Conservation (phyloP, 2,888 invertebrate genomes). For the Troilus luridus region DNA sequence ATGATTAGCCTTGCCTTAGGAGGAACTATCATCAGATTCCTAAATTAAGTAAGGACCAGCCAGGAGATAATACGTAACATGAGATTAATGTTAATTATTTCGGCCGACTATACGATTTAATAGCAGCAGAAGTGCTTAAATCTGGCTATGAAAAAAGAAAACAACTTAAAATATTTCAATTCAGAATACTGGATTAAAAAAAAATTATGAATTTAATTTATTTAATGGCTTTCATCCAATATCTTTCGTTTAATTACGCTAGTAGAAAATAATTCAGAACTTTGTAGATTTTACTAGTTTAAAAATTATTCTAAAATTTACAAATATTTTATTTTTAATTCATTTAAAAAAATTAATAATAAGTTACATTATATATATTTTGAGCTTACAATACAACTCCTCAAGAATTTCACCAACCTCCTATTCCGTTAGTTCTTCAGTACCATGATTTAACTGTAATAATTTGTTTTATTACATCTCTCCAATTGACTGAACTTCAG, state of each 20-base stretch:
- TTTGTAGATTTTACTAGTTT: neutral
- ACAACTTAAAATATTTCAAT: neutral
- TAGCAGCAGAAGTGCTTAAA: neutral
- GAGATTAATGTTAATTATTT: neutral
- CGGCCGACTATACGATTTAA: neutral
- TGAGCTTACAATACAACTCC: no score
- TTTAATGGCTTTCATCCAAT: neutral
- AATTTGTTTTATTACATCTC: no score
- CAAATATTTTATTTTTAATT: no score
- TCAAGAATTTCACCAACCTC: no score
- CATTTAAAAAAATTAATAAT: no score
- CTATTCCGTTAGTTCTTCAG: no score
- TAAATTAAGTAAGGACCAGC: neutral
- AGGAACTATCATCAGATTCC: neutral
- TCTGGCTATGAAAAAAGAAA: neutral
- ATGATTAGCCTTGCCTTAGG: neutral
- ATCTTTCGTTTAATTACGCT: neutral
- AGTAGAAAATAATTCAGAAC: neutral
- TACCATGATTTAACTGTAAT: no score
- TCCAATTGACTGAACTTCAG: no score
- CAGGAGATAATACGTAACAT: neutral
- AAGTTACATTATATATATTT: no score
- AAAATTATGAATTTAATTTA: neutral
- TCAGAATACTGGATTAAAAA: neutral
- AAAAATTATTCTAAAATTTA: no score